Base-by-base conservation (phyloP, 2,113 vertebrate genomes). In the Pedionomus torquatus region DNA sequence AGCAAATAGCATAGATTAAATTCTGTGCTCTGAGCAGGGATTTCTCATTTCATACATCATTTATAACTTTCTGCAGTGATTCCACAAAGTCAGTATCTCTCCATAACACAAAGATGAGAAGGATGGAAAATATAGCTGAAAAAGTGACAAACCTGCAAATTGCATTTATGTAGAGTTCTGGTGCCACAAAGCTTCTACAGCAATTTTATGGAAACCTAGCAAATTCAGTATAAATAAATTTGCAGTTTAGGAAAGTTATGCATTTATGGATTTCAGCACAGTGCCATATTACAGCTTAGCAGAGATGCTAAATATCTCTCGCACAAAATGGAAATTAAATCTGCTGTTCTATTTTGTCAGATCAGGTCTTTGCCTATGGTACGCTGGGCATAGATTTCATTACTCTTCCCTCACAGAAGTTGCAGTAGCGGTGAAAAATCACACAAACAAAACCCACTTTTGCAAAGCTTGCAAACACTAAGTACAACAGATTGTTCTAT, bases 21-120 rank as follows among this genome's bases (percentile, higher is more conserved):
- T 86, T 91, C 94, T 93, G 82, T 71, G 89, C 91, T 91, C 96
- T 61, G 84, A 96, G 95, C 93, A 95, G 87, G 87, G 93, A 96
- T 97, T 97, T 97, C 93, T 97, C 94, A 97, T 97, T 97, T 97
- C 96, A 97, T 97, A 97, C 96, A 97, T 97, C 97, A 97, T 97
- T 97, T 97, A 97, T 96, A 96, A 96, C 89, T 96, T 96, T 96
- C 96, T 96, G 96, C 95, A 93, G 87, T 74, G 75, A 93, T 91
- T 97, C 90, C 93, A 96, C 79, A 95, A 96, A 96, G 91, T 97
- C 95, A 66, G 95, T 97, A 94, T 96, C 93, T 96, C 93, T 94
- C 94, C 82, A 35, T 75, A 95, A 90, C 89, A 95, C 91, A 93
- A 92, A 95, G 94, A 97, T 94, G 96, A 96, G 95, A 96, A 86